Evolutionary conservation across 1,140 invertebrate species (phyloP).

Genomic region (Neuroterus valhalla): DNA sequence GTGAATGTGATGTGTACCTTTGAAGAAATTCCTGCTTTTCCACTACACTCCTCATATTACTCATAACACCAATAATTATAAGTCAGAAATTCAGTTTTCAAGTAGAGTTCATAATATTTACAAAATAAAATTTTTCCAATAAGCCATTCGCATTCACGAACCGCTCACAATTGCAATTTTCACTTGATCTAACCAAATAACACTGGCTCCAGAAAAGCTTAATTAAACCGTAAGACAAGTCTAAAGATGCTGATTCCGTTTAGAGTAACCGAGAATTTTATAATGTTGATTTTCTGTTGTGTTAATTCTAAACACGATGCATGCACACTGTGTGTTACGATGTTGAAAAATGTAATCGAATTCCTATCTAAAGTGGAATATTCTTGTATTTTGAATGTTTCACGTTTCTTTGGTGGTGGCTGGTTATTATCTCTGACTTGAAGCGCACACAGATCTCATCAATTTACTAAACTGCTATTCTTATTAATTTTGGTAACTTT

Average conservation of each 20-base stretch:
- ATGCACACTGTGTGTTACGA: constrained; percentile 43
- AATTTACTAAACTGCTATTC: constrained; percentile 42
- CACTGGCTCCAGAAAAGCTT: not conserved
- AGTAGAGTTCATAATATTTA: not conserved
- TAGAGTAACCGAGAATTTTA: not conserved
- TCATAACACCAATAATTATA: constrained; percentile 18
- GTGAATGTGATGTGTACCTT: constrained; percentile 21
- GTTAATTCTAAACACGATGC: constrained; percentile 36
- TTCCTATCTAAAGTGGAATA: constrained; percentile 32
- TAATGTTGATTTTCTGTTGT: constrained; percentile 4
- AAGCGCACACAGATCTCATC: constrained; percentile 52
- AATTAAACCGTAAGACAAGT: not conserved
- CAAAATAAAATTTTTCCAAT: not conserved
- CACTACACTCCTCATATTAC: constrained; percentile 3
- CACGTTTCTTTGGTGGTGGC: constrained; percentile 61
- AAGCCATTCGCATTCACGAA: not conserved
- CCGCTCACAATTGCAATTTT: constrained; percentile 7
- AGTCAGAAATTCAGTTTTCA: constrained; percentile 10
- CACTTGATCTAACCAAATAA: constrained; percentile 7
- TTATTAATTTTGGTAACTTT: constrained; percentile 53
- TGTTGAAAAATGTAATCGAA: constrained; percentile 36
- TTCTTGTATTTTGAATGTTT: constrained; percentile 38
- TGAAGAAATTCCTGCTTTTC: constrained; percentile 23
- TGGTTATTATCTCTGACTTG: constrained; percentile 59
- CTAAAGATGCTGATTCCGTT: not conserved